These are phyloP conservation scores for Lampris incognitus DNA, from an alignment of 2,113 vertebrate species.

Conservation along the genomic window DNA sequence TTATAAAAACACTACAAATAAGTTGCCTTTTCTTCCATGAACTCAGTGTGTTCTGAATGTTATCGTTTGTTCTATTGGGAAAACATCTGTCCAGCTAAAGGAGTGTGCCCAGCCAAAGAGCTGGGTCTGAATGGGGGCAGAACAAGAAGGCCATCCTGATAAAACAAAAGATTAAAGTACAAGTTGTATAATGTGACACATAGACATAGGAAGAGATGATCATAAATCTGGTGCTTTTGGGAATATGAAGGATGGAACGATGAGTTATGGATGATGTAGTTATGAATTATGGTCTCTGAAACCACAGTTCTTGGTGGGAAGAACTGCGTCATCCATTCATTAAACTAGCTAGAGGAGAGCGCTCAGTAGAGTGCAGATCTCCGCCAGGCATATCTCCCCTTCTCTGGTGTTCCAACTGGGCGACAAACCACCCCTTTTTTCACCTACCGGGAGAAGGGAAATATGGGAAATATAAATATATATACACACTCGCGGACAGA, in stretches of 20 bases:
- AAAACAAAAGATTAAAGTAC: too few relatives aligned
- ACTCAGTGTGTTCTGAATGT: not conserved
- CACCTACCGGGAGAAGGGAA: too few relatives aligned
- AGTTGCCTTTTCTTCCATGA: not conserved
- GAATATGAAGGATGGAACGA: not conserved
- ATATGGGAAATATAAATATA: too few relatives aligned
- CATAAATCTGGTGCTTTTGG: not conserved
- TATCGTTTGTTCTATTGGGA: not conserved
- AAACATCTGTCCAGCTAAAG: not conserved
- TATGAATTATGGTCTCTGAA: conserved; percentile 4
- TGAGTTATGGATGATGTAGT: not conserved
- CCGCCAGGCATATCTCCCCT: too few relatives aligned
- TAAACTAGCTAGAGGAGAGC: not conserved
- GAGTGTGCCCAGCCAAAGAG: not conserved
- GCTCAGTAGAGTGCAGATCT: too few relatives aligned
- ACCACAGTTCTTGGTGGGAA: conserved; percentile 6
- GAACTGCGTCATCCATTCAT: not conserved
- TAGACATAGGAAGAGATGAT: not conserved
- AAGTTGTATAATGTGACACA: too few relatives aligned
- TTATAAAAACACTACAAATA: not conserved
- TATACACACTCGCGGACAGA: too few relatives aligned
- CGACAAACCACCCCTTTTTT: too few relatives aligned
- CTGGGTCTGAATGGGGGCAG: not conserved
- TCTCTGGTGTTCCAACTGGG: too few relatives aligned
- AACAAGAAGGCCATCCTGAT: not conserved